Percentiles rank a stretch among this genome's conserved stretches.
These are phyloP conservation scores for Stenchaetothrips biformis DNA, from an alignment of 2,888 invertebrate species.

Conservation along the genomic window DNA sequence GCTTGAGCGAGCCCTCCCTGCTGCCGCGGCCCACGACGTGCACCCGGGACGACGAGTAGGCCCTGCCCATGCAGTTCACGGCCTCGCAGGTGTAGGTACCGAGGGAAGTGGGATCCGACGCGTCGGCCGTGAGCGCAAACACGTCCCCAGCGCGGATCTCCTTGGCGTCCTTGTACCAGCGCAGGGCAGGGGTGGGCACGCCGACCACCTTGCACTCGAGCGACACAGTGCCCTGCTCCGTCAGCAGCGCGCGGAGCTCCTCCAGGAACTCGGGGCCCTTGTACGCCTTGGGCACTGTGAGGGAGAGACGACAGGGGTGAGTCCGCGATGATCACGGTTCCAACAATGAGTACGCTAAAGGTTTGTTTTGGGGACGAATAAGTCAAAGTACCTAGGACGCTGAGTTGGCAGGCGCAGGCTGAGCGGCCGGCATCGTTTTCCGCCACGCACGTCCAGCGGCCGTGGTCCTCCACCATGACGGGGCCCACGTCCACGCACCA, in stretches of 20 bases:
- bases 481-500: conserved; percentile 79
- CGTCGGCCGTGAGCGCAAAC: conserved; percentile 78
- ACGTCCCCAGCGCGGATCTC: conserved; percentile 87
- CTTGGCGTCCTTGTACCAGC: conserved; percentile 75
- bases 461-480: conserved; percentile 75
- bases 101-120: conserved; percentile 77
- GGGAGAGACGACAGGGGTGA: conserved; percentile 13
- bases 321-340: no score
- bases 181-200: conserved; percentile 73
- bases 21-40: conserved; percentile 71
- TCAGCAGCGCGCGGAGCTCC: conserved; percentile 73
- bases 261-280: conserved; percentile 83
- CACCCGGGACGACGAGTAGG: conserved; percentile 76
- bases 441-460: conserved; percentile 79
- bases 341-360: no score
- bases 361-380: no score
- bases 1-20: conserved; percentile 57
- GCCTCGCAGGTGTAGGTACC: conserved; percentile 87
- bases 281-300: conserved; percentile 75
- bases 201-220: conserved; percentile 88
- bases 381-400: conserved; percentile 59
- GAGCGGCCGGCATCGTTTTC: conserved; percentile 71
- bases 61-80: conserved; percentile 80
- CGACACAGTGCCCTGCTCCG: conserved; percentile 83
- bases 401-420: conserved; percentile 62